A percentile compares a stretch with the other conserved stretches of the same genome.
Conservation (phyloP, 2,888 invertebrate genomes). For the Pristionchus arcanus region DNA sequence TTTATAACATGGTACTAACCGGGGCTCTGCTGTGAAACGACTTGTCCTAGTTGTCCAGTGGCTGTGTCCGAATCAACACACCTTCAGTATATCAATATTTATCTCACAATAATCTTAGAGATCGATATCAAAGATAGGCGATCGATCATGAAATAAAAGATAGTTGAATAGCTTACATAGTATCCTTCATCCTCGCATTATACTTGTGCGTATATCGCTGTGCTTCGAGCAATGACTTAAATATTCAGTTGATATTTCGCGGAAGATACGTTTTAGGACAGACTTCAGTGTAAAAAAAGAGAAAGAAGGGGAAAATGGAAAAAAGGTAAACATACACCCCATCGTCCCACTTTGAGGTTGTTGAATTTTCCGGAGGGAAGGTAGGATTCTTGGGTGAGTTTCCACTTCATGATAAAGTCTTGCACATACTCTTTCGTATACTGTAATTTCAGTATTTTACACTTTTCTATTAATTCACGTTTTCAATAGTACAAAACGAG, state of each 20-base stretch:
- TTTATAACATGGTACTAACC: background rate
- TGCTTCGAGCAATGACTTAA: slow-evolving; percentile 13
- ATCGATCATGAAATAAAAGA: background rate
- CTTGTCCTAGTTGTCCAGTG: background rate
- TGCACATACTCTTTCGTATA: slow-evolving; percentile 24
- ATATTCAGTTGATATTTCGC: background rate
- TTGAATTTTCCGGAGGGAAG: slow-evolving; percentile 54
- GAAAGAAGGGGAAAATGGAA: too few species aligned
- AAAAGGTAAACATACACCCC: slow-evolving; percentile 48
- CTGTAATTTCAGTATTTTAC: slow-evolving; percentile 13
- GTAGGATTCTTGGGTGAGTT: slow-evolving; percentile 36
- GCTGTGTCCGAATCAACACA: background rate
- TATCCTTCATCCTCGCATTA: slow-evolving; percentile 16
- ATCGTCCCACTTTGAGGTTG: slow-evolving; percentile 32
- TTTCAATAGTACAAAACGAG: background rate
- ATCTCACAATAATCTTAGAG: background rate
- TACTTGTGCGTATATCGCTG: slow-evolving; percentile 32
- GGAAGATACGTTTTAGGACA: background rate
- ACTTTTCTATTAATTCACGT: too few species aligned
- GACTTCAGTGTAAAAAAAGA: background rate
- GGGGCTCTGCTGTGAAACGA: background rate
- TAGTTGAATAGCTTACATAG: background rate
- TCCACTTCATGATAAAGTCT: slow-evolving; percentile 47
- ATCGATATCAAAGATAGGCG: background rate
- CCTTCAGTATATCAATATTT: background rate